Evolutionary conservation across 2,113 vertebrate genomes (phyloP).

Genomic region (Chionomys nivalis): DNA sequence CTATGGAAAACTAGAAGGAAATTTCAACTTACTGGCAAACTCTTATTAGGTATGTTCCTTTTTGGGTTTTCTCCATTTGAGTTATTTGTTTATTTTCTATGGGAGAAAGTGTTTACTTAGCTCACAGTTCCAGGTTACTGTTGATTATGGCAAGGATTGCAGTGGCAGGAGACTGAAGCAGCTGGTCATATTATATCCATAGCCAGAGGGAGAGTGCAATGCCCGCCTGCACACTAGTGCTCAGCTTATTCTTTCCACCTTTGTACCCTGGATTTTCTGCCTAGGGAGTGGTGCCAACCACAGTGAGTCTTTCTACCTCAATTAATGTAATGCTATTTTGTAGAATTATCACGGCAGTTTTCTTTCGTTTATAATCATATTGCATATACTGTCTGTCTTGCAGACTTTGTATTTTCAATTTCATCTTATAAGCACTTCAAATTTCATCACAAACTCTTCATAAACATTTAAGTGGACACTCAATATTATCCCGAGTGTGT

Average conservation of each 20-base stretch:
- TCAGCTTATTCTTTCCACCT: neutral
- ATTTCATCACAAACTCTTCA: constrained; percentile 27
- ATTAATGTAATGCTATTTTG: neutral
- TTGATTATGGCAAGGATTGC: neutral
- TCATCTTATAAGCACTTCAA: constrained; percentile 21
- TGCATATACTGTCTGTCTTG: neutral
- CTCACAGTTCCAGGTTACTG: neutral
- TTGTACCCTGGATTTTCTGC: neutral
- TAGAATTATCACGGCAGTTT: neutral
- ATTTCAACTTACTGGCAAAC: neutral
- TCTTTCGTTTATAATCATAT: neutral
- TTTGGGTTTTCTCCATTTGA: neutral
- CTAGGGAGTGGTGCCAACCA: neutral
- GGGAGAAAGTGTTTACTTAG: neutral
- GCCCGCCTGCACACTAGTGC: no score
- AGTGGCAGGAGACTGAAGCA: neutral
- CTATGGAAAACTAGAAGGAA: neutral
- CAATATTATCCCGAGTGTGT: constrained; percentile 2
- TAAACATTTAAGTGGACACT: constrained; percentile 37
- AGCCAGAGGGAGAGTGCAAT: neutral
- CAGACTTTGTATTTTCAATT: neutral
- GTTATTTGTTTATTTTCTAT: neutral
- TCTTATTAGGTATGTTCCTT: neutral
- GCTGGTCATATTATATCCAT: no score
- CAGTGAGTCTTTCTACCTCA: neutral